These are phyloP conservation scores for Otocyon megalotis DNA, from an alignment of 2,113 vertebrate species.

Conservation along the genomic window DNA sequence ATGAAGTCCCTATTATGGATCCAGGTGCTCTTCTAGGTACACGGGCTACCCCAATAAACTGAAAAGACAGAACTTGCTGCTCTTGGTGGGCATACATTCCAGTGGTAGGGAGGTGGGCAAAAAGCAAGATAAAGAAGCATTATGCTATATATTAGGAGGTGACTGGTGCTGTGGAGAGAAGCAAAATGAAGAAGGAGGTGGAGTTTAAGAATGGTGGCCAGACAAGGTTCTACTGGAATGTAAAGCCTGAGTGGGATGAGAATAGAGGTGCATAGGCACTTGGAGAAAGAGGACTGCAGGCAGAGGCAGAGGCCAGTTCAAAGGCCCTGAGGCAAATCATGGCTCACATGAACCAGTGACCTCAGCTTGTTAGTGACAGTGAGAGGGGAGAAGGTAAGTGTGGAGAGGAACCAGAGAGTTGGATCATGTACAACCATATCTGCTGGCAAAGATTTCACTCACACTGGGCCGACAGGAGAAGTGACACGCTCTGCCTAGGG, in stretches of 20 bases:
- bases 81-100: neutral
- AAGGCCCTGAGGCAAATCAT: neutral
- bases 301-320: neutral
- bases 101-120: too few species aligned
- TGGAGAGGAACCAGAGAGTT: neutral
- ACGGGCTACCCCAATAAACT: neutral
- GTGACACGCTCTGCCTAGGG: too few species aligned
- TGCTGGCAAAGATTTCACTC: neutral
- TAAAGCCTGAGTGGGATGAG: neutral
- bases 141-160: neutral
- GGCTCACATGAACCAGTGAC: neutral
- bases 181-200: neutral
- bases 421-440: rapidly evolving
- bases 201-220: neutral
- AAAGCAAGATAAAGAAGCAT: neutral
- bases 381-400: neutral
- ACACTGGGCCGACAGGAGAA: neutral
- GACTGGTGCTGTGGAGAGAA: neutral
- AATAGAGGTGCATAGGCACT: rapidly evolving
- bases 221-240: neutral
- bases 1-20: neutral
- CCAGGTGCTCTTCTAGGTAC: neutral
- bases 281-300: neutral
- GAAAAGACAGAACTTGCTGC: neutral
- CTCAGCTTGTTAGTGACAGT: rapidly evolving